A percentile compares a stretch with the other conserved stretches of the same genome.
These are phyloP conservation scores for Muntiacus muntjak DNA, from an alignment of 2,113 vertebrate species.

Conservation along the genomic window DNA sequence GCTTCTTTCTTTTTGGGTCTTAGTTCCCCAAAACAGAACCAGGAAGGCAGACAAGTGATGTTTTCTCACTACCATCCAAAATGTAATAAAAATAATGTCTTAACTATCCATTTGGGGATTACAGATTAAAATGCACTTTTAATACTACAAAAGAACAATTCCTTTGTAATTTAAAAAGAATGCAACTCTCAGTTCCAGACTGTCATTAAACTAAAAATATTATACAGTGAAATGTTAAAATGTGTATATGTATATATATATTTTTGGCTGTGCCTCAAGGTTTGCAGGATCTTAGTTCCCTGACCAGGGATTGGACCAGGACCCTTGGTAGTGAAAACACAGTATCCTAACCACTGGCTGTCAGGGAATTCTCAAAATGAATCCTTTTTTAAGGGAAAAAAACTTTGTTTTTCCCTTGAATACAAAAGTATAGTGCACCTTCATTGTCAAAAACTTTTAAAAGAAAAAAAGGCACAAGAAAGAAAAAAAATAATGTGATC, in stretches of 20 bases:
- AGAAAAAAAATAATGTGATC: not conserved
- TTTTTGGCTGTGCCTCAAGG: not conserved
- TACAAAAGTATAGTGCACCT: not conserved
- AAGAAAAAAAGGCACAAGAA: not conserved
- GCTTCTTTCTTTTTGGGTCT: not conserved
- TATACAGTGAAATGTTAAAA: constrained; percentile 11
- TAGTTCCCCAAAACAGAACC: not conserved
- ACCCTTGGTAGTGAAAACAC: not conserved
- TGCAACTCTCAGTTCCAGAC: not conserved
- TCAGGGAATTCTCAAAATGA: not conserved
- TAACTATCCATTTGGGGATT: not conserved
- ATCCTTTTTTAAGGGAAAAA: not conserved
- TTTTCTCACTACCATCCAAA: not conserved
- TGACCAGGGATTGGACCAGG: not conserved
- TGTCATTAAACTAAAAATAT: not conserved
- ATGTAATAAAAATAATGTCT: not conserved
- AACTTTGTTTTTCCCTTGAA: not conserved
- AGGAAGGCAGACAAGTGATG: not conserved
- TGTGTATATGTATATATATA: not conserved
- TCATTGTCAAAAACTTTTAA: constrained; percentile 9
- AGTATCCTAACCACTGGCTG: not conserved
- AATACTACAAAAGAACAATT: constrained; percentile 16
- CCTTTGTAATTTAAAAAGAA: constrained; percentile 26
- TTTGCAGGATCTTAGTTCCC: not conserved
- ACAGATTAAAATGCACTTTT: constrained; percentile 17